phyloP scores from a whole-genome alignment of 2,888 invertebrate species.

The Amiota communis region DNA sequence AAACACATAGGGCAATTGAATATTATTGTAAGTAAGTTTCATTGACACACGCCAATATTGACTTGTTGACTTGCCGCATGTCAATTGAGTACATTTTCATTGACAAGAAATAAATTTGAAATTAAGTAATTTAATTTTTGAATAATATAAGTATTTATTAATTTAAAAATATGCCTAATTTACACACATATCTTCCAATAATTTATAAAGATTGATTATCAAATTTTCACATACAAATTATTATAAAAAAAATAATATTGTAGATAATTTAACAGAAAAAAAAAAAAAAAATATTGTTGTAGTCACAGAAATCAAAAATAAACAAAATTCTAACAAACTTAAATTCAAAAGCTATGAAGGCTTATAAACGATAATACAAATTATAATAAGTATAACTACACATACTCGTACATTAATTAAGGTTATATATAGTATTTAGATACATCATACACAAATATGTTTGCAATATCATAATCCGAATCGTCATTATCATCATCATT shows the following conservation, averaged over 20 bases:
- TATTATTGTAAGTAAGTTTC: too few species aligned
- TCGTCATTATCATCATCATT: neutral
- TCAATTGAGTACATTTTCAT: neutral
- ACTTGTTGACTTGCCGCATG: neutral
- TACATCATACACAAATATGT: neutral
- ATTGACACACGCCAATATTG: neutral
- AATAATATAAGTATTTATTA: neutral
- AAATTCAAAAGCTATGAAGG: neutral
- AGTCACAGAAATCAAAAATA: slow-evolving; percentile 25
- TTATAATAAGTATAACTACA: slow-evolving; percentile 15
- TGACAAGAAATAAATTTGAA: neutral
- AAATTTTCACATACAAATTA: slow-evolving; percentile 4
- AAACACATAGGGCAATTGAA: too few species aligned
- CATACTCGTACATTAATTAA: slow-evolving; percentile 8
- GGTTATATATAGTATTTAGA: slow-evolving; percentile 20
- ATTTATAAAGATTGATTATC: neutral
- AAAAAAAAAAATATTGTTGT: neutral
- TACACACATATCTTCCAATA: slow-evolving; percentile 3
- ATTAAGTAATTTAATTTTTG: neutral
- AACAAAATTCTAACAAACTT: slow-evolving; percentile 21
- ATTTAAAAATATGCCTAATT: neutral
- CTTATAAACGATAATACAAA: slow-evolving; percentile 26
- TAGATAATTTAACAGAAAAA: too few species aligned
- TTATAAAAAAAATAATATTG: slow-evolving; percentile 5
- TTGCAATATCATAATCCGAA: neutral